Evolutionary conservation across 2,888 invertebrate genomes (phyloP).

Genomic region (Siphonodentalium dalli): DNA sequence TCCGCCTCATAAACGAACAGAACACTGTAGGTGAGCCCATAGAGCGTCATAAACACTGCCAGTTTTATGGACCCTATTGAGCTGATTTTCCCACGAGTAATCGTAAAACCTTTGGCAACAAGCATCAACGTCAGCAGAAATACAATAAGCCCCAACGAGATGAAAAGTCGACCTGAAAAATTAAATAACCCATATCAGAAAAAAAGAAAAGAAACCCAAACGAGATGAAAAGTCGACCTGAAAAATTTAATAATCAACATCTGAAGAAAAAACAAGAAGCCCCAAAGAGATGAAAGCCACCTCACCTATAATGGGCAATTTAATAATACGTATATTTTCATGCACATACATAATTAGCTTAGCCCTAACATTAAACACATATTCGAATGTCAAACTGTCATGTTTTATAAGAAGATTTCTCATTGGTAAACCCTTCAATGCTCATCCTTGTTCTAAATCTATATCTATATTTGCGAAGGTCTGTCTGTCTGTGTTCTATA

Average conservation of each 20-base stretch:
- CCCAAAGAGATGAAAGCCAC: conserved; percentile 76
- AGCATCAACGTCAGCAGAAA: conserved; percentile 82
- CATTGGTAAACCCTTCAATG: too few relatives aligned
- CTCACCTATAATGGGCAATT: too few relatives aligned
- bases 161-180: conserved; percentile 74
- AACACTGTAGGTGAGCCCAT: conserved; percentile 76
- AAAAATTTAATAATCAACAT: conserved; percentile 24
- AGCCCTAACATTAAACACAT: too few relatives aligned
- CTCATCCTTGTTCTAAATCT: too few relatives aligned
- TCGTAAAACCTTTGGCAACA: conserved; percentile 88
- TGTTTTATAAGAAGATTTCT: too few relatives aligned
- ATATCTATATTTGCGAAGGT: too few relatives aligned
- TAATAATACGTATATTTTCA: too few relatives aligned
- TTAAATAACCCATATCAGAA: too few relatives aligned
- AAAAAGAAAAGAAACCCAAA: conserved; percentile 79
- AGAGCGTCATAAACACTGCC: conserved; percentile 80
- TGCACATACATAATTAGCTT: too few relatives aligned
- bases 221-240: conserved; percentile 78
- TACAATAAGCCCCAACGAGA: conserved; percentile 77
- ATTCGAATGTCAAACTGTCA: too few relatives aligned
- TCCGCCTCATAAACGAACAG: conserved; percentile 83
- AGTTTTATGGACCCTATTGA: conserved; percentile 78
- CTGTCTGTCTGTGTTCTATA: too few relatives aligned
- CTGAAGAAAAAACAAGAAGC: conserved; percentile 80
- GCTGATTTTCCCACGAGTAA: conserved; percentile 83